Percentiles rank a stretch among this genome's conserved stretches.
Conservation (phyloP, 2,797 vertebrate species). For the Champsocephalus esox region DNA sequence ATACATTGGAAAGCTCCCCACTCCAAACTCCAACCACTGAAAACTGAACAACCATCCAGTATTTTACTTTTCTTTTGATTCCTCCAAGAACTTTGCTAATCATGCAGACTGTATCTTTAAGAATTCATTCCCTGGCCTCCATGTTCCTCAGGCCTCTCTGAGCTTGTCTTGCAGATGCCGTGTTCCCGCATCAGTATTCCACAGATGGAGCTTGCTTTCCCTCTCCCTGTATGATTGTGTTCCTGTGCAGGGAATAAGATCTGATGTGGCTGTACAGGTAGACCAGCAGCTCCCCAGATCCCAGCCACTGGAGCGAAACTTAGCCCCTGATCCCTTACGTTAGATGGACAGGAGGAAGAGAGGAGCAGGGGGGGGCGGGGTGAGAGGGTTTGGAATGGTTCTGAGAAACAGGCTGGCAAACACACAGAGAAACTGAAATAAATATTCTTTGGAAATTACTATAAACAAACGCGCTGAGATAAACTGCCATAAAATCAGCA, state of each 20-base stretch:
- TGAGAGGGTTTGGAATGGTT: neutral
- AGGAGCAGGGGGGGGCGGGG: neutral
- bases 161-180: slow-evolving; percentile 44
- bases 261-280: slow-evolving; percentile 70
- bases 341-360: slow-evolving; percentile 2
- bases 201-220: slow-evolving; percentile 24
- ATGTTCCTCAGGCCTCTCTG: slow-evolving; percentile 35
- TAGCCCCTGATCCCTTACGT: slow-evolving; percentile 33
- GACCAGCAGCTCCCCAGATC: slow-evolving; percentile 55
- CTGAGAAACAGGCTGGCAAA: neutral
- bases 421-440: slow-evolving; percentile 4
- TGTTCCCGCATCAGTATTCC: slow-evolving; percentile 71
- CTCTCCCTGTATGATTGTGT: slow-evolving; percentile 66
- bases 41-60: neutral
- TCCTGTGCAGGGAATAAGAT: slow-evolving; percentile 69
- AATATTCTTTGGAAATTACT: slow-evolving; percentile 10
- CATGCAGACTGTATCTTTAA: slow-evolving; percentile 48
- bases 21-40: slow-evolving; percentile 18
- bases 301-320: slow-evolving; percentile 33
- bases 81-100: slow-evolving; percentile 8
- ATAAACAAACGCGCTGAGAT: slow-evolving; percentile 11
- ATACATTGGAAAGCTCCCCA: neutral
- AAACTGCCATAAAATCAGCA: slow-evolving; percentile 27
- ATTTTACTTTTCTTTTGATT: slow-evolving; percentile 14
- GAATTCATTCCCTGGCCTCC: slow-evolving; percentile 56